Evolutionary conservation across 2,888 invertebrate genomes (phyloP).

Genomic region (Drosophila leonis): DNA sequence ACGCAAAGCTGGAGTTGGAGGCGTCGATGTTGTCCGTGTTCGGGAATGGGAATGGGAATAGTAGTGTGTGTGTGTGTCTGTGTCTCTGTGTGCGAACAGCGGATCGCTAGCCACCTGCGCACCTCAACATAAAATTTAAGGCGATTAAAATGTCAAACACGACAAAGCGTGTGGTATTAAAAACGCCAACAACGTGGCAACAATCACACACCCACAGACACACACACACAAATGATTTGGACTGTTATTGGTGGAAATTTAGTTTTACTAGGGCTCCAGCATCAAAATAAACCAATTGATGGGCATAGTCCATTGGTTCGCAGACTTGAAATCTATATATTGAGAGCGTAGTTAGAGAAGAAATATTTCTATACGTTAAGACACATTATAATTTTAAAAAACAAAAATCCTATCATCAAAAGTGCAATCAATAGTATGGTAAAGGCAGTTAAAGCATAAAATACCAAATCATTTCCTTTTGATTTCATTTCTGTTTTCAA

Average conservation of each 20-base stretch:
- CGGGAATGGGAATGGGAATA: background rate
- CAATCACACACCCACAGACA: slow-evolving; percentile 40
- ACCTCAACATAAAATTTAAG: slow-evolving; percentile 81
- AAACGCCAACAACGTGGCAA: slow-evolving; percentile 72
- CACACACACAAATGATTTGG: slow-evolving; percentile 12
- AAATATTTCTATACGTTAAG: background rate
- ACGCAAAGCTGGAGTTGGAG: slow-evolving; percentile 9
- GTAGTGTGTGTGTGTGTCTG: slow-evolving; percentile 3
- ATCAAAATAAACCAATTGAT: slow-evolving; percentile 7
- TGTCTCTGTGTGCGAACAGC: slow-evolving; percentile 16
- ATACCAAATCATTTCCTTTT: background rate
- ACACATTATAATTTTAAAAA: background rate
- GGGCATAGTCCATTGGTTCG: background rate
- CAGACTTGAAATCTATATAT: background rate
- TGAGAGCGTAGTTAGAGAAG: background rate
- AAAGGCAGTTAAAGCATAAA: background rate
- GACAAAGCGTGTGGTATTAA: slow-evolving; percentile 80
- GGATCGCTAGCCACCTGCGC: slow-evolving; percentile 52
- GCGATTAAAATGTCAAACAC: slow-evolving; percentile 84
- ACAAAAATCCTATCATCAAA: background rate
- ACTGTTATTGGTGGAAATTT: slow-evolving; percentile 19
- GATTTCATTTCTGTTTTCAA: background rate
- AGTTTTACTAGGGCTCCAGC: slow-evolving; percentile 10
- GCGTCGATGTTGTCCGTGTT: slow-evolving; percentile 5
- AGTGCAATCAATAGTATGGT: background rate